Evolutionary conservation across 2,888 invertebrate species (phyloP).

Genomic region (Yponomeuta cagnagella): DNA sequence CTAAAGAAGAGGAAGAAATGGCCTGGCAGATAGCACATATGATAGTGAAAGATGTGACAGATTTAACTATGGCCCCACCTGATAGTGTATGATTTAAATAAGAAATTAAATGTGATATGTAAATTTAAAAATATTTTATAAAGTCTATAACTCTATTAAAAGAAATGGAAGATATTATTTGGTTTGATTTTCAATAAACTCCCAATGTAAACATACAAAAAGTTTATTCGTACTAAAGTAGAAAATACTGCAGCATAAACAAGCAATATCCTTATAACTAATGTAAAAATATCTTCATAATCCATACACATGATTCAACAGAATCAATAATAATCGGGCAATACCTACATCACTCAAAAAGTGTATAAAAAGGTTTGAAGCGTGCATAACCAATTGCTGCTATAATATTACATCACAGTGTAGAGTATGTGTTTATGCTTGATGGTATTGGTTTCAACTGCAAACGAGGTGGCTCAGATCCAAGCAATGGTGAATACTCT

Average conservation of each 20-base stretch:
- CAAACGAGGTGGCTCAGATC: conserved; percentile 59
- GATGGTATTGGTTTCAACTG: conserved; percentile 44
- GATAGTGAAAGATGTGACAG: conserved; percentile 96
- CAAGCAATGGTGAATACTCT: conserved; percentile 57
- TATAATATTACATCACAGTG: conserved; percentile 42
- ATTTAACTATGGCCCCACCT: conserved; percentile 83
- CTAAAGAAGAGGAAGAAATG: conserved; percentile 95
- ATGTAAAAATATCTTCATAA: background rate
- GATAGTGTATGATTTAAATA: conserved; percentile 31
- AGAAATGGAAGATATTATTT: background rate
- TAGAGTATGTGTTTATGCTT: conserved; percentile 67
- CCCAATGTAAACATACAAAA: background rate
- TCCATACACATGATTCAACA: background rate
- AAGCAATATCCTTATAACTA: background rate
- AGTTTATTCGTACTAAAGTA: background rate
- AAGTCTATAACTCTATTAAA: background rate
- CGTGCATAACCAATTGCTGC: background rate
- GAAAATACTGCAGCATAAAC: background rate
- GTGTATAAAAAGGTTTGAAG: background rate
- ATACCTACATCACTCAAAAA: too few relatives aligned
- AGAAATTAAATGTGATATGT: background rate
- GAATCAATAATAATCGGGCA: background rate
- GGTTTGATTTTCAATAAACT: background rate
- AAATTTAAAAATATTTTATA: background rate
- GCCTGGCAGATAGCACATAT: conserved; percentile 98